A percentile compares a stretch with the other conserved stretches of the same genome.
Evolutionary conservation across 2,888 invertebrate species (phyloP).

Genomic region (Zootermopsis nevadensis): DNA sequence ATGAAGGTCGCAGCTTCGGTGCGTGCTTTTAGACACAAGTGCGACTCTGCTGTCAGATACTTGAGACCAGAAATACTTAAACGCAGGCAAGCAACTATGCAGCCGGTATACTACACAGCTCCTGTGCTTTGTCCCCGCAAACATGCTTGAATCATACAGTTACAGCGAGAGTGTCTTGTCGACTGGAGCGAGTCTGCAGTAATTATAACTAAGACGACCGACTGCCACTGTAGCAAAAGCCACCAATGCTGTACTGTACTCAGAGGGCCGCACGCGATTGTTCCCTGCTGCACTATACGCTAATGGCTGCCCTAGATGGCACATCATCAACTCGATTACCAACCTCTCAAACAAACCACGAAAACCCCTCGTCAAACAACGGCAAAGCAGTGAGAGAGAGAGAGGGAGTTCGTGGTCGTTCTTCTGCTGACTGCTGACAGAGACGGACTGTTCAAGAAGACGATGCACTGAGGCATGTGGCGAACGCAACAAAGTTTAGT

Average conservation of each 20-base stretch:
- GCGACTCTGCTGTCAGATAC: background rate
- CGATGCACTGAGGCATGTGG: background rate
- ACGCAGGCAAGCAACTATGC: background rate
- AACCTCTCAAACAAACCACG: conserved; percentile 62
- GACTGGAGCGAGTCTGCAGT: background rate
- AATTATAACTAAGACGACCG: conserved; percentile 47
- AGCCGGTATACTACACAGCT: background rate
- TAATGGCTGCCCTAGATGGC: conserved; percentile 58
- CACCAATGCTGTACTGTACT: conserved; percentile 41
- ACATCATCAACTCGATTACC: conserved; percentile 64
- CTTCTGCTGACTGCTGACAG: conserved; percentile 9
- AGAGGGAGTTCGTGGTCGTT: conserved; percentile 35
- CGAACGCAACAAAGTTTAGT: background rate
- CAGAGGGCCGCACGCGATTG: conserved; percentile 57
- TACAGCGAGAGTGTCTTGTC: background rate
- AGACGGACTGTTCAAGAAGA: background rate
- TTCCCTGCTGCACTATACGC: conserved; percentile 63
- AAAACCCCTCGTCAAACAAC: conserved; percentile 58
- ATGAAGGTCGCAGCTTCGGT: too few species aligned
- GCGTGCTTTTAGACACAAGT: background rate
- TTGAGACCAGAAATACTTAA: background rate
- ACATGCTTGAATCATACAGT: background rate
- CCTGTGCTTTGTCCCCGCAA: background rate
- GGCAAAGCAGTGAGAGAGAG: conserved; percentile 38
- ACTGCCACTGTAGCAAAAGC: conserved; percentile 54